phyloP scores from a whole-genome alignment of 2,797 vertebrate species.

The Melanotaenia pygmaea region DNA sequence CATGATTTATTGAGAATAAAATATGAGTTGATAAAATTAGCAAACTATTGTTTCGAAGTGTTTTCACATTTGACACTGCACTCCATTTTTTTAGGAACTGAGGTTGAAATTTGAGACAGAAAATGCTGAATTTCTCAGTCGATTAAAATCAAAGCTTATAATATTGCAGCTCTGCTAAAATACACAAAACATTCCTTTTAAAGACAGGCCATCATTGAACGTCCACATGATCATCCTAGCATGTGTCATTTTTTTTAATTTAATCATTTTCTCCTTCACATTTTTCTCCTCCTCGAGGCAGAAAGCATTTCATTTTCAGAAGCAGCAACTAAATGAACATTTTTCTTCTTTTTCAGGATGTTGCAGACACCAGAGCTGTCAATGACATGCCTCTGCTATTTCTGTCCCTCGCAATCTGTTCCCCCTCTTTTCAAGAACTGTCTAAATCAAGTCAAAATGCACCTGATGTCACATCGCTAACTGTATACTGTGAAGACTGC shows the following conservation, averaged over 20 bases:
- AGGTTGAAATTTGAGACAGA: background rate
- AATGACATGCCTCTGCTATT: background rate
- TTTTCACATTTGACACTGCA: too few species aligned
- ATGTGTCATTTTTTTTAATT: background rate
- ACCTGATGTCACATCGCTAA: background rate
- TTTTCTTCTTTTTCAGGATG: constrained; percentile 62
- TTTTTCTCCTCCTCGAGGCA: constrained; percentile 12
- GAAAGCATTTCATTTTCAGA: constrained; percentile 26
- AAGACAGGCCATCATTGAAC: background rate
- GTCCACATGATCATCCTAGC: rapidly evolving
- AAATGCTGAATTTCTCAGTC: background rate
- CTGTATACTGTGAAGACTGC: constrained; percentile 1
- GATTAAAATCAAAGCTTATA: too few species aligned
- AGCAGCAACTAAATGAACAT: constrained; percentile 24
- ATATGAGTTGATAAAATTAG: background rate
- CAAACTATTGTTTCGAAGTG: background rate
- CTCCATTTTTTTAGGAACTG: background rate
- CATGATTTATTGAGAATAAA: too few species aligned
- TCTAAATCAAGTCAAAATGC: constrained; percentile 3
- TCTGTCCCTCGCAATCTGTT: constrained; percentile 10
- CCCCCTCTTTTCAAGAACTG: constrained; percentile 5
- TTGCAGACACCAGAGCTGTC: constrained; percentile 2
- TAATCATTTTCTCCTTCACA: background rate
- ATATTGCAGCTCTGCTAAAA: background rate
- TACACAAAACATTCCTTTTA: background rate